Percentiles rank a stretch among this genome's conserved stretches.
Evolutionary conservation across 2,797 vertebrate genomes (phyloP).

Genomic region (Nyctibius grandis): DNA sequence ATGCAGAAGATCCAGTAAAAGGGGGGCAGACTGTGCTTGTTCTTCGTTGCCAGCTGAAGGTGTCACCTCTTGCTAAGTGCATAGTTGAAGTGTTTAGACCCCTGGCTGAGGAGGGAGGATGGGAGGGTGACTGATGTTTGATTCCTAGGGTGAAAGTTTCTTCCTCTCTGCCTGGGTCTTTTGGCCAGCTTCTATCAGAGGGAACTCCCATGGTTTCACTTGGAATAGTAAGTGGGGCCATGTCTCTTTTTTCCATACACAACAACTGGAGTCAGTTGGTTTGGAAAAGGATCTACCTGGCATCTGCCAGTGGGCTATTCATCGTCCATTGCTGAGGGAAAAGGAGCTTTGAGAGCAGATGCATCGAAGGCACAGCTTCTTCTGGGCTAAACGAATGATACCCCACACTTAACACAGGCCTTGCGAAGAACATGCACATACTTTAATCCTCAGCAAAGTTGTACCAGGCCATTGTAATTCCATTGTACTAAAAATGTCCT

Average conservation of each 20-base stretch:
- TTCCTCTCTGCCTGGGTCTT: not conserved
- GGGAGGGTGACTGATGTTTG: not conserved
- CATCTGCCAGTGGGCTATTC: rapidly evolving
- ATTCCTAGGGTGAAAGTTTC: not conserved
- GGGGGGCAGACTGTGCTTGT: not conserved
- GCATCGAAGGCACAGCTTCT: not conserved
- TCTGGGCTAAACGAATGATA: not conserved
- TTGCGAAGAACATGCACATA: not conserved
- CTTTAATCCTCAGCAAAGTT: not conserved
- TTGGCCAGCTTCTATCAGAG: not conserved
- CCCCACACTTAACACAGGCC: not conserved
- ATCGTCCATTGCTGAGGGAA: not conserved
- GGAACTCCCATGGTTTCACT: not conserved
- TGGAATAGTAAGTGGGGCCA: not conserved
- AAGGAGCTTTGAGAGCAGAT: not conserved
- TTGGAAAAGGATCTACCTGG: not conserved
- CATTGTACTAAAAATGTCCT: not conserved
- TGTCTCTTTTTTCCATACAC: not conserved
- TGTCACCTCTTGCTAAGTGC: not conserved
- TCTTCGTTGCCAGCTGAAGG: not conserved
- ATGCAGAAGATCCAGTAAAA: not conserved
- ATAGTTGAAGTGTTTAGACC: not conserved
- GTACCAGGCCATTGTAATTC: not conserved
- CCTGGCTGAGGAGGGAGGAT: not conserved
- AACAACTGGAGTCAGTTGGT: not conserved